A percentile compares a stretch with the other conserved stretches of the same genome.
phyloP scores from a whole-genome alignment of 2,113 vertebrate species.

The Rutilus rutilus region DNA sequence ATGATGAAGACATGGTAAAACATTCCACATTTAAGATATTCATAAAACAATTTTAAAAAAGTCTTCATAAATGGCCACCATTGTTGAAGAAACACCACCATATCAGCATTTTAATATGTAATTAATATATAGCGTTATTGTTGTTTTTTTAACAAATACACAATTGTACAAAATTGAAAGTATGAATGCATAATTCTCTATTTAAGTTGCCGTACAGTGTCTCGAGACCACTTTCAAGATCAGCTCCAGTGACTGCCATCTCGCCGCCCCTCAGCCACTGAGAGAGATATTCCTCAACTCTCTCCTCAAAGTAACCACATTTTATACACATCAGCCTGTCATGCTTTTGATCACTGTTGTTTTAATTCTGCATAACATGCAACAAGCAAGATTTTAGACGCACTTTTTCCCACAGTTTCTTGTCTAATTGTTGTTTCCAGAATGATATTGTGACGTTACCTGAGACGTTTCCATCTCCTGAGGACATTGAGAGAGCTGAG shows the following conservation, averaged over 20 bases:
- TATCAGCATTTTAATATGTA: not conserved
- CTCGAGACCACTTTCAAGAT: conserved; percentile 98
- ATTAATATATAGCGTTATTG: too few relatives aligned
- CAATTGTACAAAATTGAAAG: not conserved
- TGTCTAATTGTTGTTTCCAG: conserved; percentile 68
- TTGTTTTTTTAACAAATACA: too few relatives aligned
- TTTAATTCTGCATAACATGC: not conserved
- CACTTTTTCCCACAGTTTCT: conserved; percentile 27
- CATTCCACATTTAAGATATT: not conserved
- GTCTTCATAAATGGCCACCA: not conserved
- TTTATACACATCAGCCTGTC: not conserved
- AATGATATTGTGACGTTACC: conserved; percentile 84
- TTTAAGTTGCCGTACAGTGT: conserved; percentile 93
- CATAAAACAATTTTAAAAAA: not conserved
- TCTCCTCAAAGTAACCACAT: conserved; percentile 84
- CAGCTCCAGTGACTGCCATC: conserved; percentile 87
- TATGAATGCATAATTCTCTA: conserved; percentile 1
- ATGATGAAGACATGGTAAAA: not conserved
- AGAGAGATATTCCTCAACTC: conserved; percentile 91
- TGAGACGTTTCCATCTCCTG: conserved; percentile 79
- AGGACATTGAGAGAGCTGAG: conserved; percentile 88
- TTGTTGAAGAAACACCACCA: not conserved
- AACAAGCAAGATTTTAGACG: not conserved
- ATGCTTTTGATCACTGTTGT: not conserved
- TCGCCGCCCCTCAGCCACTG: conserved; percentile 86